These are phyloP conservation scores for Tor tambroides DNA, from an alignment of 2,113 vertebrate genomes.

Conservation along the genomic window DNA sequence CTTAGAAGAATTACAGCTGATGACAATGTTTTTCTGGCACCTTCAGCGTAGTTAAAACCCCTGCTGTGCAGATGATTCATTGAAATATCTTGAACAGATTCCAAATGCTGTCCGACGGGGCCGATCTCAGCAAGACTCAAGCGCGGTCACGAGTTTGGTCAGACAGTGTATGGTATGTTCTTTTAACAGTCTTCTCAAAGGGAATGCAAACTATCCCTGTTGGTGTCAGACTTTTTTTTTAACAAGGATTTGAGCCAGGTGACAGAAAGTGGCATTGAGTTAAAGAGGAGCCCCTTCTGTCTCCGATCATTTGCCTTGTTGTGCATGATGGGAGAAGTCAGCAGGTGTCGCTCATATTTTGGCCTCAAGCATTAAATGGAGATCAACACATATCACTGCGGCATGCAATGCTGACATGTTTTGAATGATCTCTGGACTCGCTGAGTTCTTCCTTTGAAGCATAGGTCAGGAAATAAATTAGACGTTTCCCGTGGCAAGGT, in stretches of 20 bases:
- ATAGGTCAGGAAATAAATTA: background rate
- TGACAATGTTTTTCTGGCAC: constrained; percentile 35
- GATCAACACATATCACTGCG: constrained; percentile 35
- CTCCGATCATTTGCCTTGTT: constrained; percentile 19
- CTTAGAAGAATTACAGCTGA: constrained; percentile 20
- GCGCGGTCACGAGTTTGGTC: background rate
- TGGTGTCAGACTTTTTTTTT: background rate
- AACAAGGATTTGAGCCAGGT: background rate
- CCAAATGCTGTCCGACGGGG: background rate
- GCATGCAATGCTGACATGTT: constrained; percentile 50
- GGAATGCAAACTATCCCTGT: background rate
- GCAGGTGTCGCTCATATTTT: constrained; percentile 38
- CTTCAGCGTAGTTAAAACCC: background rate
- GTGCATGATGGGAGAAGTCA: constrained; percentile 10
- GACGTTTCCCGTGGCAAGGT: too few species aligned
- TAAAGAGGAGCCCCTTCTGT: background rate
- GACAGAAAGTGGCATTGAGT: constrained; percentile 37
- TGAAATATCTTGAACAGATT: constrained; percentile 27
- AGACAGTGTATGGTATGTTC: too few species aligned
- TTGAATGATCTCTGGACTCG: constrained; percentile 40
- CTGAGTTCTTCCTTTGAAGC: constrained; percentile 12
- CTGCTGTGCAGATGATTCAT: constrained; percentile 36
- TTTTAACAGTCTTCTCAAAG: constrained; percentile 8
- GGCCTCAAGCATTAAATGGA: constrained; percentile 27
- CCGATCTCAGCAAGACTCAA: background rate